These are phyloP conservation scores for Arothron firmamentum DNA, from an alignment of 2,113 vertebrate species.

Conservation along the genomic window DNA sequence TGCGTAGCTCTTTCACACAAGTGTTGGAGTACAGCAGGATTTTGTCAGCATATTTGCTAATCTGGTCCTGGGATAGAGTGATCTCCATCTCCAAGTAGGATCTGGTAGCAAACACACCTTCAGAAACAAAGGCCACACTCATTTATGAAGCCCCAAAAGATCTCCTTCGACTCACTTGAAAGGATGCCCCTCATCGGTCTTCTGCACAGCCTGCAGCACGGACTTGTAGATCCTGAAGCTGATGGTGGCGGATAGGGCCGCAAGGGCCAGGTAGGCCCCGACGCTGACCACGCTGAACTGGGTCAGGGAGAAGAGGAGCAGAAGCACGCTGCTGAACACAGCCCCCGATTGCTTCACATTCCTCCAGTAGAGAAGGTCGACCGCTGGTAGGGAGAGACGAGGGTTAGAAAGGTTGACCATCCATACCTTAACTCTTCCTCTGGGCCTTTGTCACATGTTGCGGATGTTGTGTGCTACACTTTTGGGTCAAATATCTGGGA, in stretches of 20 bases:
- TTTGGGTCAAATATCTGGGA: slow-evolving; percentile 65
- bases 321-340: slow-evolving; percentile 88
- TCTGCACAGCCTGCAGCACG: slow-evolving; percentile 97
- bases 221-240: slow-evolving; percentile 99
- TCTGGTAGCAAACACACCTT: slow-evolving; percentile 63
- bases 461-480: slow-evolving; percentile 37
- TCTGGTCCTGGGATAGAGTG: slow-evolving; percentile 94
- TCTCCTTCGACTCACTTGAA: slow-evolving; percentile 85
- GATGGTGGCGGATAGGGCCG: slow-evolving; percentile 94
- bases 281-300: slow-evolving; percentile 99
- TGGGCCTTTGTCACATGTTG: slow-evolving; percentile 21
- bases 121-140: not conserved
- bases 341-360: slow-evolving; percentile 94
- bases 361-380: slow-evolving; percentile 97
- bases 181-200: slow-evolving; percentile 96
- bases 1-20: slow-evolving; percentile 91
- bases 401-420: slow-evolving; percentile 15
- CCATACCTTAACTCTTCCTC: not conserved
- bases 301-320: slow-evolving; percentile 97
- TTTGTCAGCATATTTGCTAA: slow-evolving; percentile 95
- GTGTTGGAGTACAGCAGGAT: slow-evolving; percentile 90
- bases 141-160: not conserved
- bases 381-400: slow-evolving; percentile 72
- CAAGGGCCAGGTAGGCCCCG: slow-evolving; percentile 91
- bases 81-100: slow-evolving; percentile 94